Evolutionary conservation across 2,113 vertebrate genomes (phyloP).

Genomic region (Pelecanus crispus): DNA sequence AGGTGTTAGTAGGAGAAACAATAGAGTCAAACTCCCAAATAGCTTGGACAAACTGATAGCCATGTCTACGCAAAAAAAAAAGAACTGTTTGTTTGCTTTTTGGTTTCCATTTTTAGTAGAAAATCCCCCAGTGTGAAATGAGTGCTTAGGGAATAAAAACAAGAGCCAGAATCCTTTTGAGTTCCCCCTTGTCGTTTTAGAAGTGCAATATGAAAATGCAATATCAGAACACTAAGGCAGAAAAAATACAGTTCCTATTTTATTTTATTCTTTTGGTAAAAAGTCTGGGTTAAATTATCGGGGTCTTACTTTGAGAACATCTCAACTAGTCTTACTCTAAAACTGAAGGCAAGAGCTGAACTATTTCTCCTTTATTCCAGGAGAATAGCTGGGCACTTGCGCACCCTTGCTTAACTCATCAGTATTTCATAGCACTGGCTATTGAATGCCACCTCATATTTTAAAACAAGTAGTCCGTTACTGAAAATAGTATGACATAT

Average conservation of each 20-base stretch:
- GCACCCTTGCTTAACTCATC: neutral
- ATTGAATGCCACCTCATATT: neutral
- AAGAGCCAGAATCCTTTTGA: neutral
- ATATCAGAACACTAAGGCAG: neutral
- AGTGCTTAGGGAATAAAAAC: neutral
- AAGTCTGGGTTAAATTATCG: neutral
- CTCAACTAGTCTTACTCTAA: neutral
- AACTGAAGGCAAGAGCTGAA: neutral
- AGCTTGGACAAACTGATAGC: neutral
- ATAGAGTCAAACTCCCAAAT: neutral
- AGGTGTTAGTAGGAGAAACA: slow-evolving; percentile 31
- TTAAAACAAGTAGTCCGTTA: neutral
- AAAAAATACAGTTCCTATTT: neutral
- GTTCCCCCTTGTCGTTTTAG: neutral
- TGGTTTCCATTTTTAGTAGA: neutral
- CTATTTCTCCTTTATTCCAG: neutral
- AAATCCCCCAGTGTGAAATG: neutral
- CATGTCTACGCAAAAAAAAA: neutral
- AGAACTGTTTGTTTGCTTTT: neutral
- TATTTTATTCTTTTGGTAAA: neutral
- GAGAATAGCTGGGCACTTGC: neutral
- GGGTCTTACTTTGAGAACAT: neutral
- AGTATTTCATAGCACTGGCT: neutral
- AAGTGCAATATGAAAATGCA: neutral
- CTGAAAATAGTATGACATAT: neutral